These are phyloP conservation scores for Vultur gryphus DNA, from an alignment of 2,797 vertebrate species.

Conservation along the genomic window DNA sequence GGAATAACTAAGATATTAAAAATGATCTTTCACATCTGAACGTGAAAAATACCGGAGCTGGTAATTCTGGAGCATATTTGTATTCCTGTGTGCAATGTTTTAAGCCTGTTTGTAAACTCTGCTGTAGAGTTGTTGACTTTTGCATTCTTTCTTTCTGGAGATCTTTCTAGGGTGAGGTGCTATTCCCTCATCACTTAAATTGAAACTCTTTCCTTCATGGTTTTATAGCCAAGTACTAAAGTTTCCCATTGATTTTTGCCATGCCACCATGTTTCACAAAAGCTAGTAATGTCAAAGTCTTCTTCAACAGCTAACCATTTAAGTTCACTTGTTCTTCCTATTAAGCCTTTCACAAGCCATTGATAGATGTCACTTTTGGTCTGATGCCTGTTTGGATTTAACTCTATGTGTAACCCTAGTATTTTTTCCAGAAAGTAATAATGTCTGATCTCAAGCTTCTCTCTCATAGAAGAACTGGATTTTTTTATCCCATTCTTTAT, in stretches of 20 bases:
- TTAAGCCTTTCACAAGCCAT: not conserved
- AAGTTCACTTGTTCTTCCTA: not conserved
- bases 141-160: not conserved
- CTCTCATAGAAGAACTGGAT: not conserved
- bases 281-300: constrained; percentile 14
- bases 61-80: not conserved
- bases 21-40: not conserved
- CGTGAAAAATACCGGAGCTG: not conserved
- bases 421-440: not conserved
- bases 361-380: not conserved
- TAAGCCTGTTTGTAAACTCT: not conserved
- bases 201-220: not conserved
- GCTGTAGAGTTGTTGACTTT: not conserved
- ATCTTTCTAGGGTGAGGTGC: not conserved
- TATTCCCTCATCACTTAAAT: not conserved
- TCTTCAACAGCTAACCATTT: constrained; percentile 5
- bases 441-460: not conserved
- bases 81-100: not conserved
- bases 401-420: not conserved
- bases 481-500: not conserved
- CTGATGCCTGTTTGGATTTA: not conserved
- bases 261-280: constrained; percentile 8
- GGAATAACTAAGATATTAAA: not conserved
- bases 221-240: constrained; percentile 2
- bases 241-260: constrained; percentile 34